phyloP scores from a whole-genome alignment of 92 coral and sea anemone species.

The Zoanthus sansibaricus region DNA sequence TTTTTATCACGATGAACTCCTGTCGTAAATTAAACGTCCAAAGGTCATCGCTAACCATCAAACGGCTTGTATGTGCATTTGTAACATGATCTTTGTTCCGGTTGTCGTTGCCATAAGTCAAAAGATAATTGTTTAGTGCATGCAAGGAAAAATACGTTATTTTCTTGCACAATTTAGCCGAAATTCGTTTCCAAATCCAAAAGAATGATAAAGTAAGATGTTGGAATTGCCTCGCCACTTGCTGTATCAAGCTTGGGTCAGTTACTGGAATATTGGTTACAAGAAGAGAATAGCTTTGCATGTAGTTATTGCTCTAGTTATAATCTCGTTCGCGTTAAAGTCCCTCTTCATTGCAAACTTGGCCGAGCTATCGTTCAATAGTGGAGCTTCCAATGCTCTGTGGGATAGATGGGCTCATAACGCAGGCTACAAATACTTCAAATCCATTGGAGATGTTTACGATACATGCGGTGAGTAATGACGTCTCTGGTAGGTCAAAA shows the following conservation, averaged over 20 bases:
- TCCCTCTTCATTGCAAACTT: conserved; percentile 31
- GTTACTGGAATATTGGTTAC: conserved; percentile 40
- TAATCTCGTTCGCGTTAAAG: conserved; percentile 9
- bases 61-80: no score
- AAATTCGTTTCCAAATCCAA: neutral
- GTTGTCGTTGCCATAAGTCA: neutral
- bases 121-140: neutral
- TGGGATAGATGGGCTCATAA: conserved; percentile 46
- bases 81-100: neutral
- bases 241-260: conserved; percentile 22
- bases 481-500: neutral
- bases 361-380: conserved; percentile 17
- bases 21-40: no score
- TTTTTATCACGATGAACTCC: no score
- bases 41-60: no score
- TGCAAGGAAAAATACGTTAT: neutral
- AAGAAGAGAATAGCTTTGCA: conserved; percentile 43
- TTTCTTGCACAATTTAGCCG: neutral
- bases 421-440: conserved; percentile 38
- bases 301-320: neutral
- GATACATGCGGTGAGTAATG: conserved; percentile 28
- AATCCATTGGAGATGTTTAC: conserved; percentile 32
- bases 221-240: conserved; percentile 25
- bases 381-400: conserved; percentile 6
- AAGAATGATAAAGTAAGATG: conserved; percentile 38